phyloP scores from a whole-genome alignment of 2,888 invertebrate species.

The Xylota sylvarum region DNA sequence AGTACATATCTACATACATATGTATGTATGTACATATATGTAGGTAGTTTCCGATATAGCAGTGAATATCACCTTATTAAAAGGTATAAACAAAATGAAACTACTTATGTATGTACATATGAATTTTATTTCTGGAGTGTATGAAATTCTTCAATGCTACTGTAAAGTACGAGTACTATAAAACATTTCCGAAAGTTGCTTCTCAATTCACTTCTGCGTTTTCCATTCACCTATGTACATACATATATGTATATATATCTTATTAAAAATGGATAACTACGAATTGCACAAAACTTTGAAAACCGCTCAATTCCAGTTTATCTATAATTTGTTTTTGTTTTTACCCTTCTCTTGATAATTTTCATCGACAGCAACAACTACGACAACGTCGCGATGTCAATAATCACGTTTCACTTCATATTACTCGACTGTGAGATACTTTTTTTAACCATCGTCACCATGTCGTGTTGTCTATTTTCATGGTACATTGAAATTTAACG shows the following conservation, averaged over 20 bases:
- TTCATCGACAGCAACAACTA: background rate
- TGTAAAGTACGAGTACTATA: background rate
- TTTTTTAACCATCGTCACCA: background rate
- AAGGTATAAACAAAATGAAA: too few species aligned
- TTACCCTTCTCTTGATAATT: background rate
- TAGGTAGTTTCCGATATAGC: too few species aligned
- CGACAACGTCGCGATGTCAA: background rate
- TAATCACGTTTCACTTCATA: slow-evolving; percentile 24
- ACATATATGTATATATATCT: background rate
- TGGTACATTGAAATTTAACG: slow-evolving; percentile 35
- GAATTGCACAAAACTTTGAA: slow-evolving; percentile 17
- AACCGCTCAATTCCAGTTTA: slow-evolving; percentile 9
- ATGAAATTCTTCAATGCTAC: background rate
- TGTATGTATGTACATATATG: too few species aligned
- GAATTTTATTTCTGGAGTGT: too few species aligned
- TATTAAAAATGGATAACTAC: background rate
- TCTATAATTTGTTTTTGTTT: background rate
- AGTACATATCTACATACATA: too few species aligned
- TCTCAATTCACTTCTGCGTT: slow-evolving; percentile 6
- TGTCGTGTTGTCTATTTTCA: slow-evolving; percentile 27
- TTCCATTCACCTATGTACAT: background rate
- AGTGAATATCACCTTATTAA: too few species aligned
- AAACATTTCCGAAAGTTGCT: slow-evolving; percentile 3
- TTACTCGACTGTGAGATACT: slow-evolving; percentile 1
- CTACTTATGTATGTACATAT: too few species aligned